These are phyloP conservation scores for Microhierax caerulescens DNA, from an alignment of 2,797 vertebrate genomes.

Conservation along the genomic window DNA sequence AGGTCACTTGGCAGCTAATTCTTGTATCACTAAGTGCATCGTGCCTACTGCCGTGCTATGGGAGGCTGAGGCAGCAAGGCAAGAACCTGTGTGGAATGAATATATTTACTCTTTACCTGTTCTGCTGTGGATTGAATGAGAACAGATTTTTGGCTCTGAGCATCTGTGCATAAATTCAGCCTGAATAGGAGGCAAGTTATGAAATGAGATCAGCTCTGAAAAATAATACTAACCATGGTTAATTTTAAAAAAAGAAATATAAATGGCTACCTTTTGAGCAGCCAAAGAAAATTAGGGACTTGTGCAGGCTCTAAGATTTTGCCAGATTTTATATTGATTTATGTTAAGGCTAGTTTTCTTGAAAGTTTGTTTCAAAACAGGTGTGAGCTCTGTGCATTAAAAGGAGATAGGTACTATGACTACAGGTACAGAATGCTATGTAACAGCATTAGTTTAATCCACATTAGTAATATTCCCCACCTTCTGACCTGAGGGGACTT, in stretches of 20 bases:
- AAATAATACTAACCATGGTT: neutral
- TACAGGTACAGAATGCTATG: neutral
- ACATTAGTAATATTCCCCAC: neutral
- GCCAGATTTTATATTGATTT: neutral
- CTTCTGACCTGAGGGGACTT: neutral
- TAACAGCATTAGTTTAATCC: neutral
- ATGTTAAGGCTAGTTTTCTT: neutral
- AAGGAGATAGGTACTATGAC: neutral
- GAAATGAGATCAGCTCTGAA: slow-evolving; percentile 46
- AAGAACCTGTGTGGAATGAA: neutral
- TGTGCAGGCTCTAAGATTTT: neutral
- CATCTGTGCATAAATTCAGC: slow-evolving; percentile 24
- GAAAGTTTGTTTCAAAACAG: neutral
- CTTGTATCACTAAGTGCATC: neutral
- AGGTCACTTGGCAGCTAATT: neutral
- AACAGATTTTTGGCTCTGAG: slow-evolving; percentile 33
- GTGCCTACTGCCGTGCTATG: neutral
- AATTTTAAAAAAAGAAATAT: neutral
- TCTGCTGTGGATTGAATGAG: slow-evolving; percentile 18
- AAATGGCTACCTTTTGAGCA: slow-evolving; percentile 13
- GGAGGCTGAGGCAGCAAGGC: neutral
- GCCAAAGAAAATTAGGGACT: neutral
- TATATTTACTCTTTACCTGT: slow-evolving; percentile 18
- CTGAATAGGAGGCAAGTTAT: slow-evolving; percentile 9
- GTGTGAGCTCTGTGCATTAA: neutral